Conservation (phyloP, 2,888 invertebrate species). For the Therioaphis trifolii region DNA sequence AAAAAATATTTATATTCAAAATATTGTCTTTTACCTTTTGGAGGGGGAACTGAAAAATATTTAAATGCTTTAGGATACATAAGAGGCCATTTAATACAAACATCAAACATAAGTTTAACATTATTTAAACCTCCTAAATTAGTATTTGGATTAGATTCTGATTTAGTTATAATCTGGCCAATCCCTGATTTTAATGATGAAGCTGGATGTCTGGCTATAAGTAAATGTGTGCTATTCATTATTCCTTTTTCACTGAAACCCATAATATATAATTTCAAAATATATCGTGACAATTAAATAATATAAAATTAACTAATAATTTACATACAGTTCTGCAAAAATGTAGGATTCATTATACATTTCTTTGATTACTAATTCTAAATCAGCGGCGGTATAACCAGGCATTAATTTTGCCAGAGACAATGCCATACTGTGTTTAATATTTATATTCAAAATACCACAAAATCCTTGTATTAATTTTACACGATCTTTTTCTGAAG, state of each 20-base stretch:
- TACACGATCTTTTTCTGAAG: slow-evolving; percentile 70
- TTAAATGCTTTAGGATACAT: slow-evolving; percentile 72
- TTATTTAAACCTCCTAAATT: slow-evolving; percentile 73
- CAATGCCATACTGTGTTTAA: slow-evolving; percentile 64
- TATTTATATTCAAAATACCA: slow-evolving; percentile 63
- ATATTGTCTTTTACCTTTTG: slow-evolving; percentile 69
- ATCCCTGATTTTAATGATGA: slow-evolving; percentile 70
- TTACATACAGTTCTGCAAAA: slow-evolving; percentile 46
- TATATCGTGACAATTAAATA: no score
- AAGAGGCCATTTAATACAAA: slow-evolving; percentile 74
- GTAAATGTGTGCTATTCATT: slow-evolving; percentile 64
- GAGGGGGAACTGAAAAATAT: slow-evolving; percentile 72
- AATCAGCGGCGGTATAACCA: slow-evolving; percentile 74
- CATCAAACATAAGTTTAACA: slow-evolving; percentile 71
- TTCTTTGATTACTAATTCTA: slow-evolving; percentile 70
- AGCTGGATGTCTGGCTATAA: slow-evolving; percentile 69
- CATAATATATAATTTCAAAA: slow-evolving; percentile 52
- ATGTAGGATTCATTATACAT: slow-evolving; percentile 30
- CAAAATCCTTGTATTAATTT: slow-evolving; percentile 69
- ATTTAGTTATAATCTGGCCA: slow-evolving; percentile 68
- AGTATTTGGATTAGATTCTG: slow-evolving; percentile 69
- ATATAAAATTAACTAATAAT: not conserved
- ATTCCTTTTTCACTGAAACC: slow-evolving; percentile 56
- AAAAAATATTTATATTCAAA: slow-evolving; percentile 29
- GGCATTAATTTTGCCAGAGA: slow-evolving; percentile 71